These are phyloP conservation scores for Rissa tridactyla DNA, from an alignment of 2,113 vertebrate species.

Conservation along the genomic window DNA sequence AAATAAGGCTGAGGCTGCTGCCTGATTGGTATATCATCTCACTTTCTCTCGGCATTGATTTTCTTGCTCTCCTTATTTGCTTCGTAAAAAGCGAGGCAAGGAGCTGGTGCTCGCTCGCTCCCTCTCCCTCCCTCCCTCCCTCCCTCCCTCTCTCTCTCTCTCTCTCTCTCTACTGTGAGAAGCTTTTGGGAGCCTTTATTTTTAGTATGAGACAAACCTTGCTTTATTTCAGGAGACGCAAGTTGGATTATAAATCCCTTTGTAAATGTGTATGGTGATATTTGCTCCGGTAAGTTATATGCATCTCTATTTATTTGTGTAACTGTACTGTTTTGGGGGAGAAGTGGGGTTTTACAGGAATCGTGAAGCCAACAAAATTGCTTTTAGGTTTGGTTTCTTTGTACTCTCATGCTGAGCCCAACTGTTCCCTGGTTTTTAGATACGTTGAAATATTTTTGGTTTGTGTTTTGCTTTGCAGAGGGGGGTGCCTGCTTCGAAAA, in stretches of 20 bases:
- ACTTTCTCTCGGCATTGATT: conserved; percentile 81
- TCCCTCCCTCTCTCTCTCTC: background rate
- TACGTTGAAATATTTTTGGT: background rate
- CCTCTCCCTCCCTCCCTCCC: background rate
- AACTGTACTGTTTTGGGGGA: background rate
- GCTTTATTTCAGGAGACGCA: conserved; percentile 77
- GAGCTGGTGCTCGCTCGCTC: conserved; percentile 68
- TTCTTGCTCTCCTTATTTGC: conserved; percentile 76
- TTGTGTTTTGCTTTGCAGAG: conserved; percentile 38
- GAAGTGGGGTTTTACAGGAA: background rate
- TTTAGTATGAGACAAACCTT: conserved; percentile 83
- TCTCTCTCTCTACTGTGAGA: conserved; percentile 55
- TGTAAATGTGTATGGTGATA: conserved; percentile 97
- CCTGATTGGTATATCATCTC: conserved; percentile 80
- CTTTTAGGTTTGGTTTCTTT: conserved; percentile 50
- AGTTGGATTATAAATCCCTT: conserved; percentile 84
- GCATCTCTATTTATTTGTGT: conserved; percentile 36
- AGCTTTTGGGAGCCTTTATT: conserved; percentile 75
- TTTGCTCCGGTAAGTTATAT: conserved; percentile 89
- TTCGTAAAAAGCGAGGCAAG: conserved; percentile 77
- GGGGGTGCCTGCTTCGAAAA: conserved; percentile 64
- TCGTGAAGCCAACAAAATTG: conserved; percentile 20
- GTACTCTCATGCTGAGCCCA: conserved; percentile 16
- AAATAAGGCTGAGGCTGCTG: conserved; percentile 78
- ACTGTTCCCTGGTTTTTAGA: conserved; percentile 1